These are phyloP conservation scores for Corvus cornix DNA, from an alignment of 2,113 vertebrate genomes.

Conservation along the genomic window DNA sequence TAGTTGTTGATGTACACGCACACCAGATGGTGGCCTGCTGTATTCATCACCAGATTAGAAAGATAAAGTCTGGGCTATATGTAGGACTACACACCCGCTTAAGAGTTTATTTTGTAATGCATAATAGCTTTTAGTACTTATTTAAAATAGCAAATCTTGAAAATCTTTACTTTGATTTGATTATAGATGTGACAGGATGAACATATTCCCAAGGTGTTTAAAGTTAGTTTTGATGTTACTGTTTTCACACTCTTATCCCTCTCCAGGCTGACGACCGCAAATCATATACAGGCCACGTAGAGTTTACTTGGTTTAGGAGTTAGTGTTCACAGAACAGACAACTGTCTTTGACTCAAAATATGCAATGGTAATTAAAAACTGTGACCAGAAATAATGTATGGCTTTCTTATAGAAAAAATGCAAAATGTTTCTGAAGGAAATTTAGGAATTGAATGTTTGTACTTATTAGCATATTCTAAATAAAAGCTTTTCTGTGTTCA, in stretches of 20 bases:
- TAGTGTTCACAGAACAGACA: neutral
- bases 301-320: neutral
- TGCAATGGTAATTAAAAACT: neutral
- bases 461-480: neutral
- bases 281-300: rapidly evolving
- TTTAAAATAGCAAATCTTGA: neutral
- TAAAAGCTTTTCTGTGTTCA: neutral
- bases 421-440: neutral
- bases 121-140: neutral
- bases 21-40: constrained; percentile 81
- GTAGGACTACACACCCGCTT: constrained; percentile 39
- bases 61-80: constrained; percentile 76
- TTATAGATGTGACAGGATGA: neutral
- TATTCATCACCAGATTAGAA: constrained; percentile 79
- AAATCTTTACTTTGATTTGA: neutral
- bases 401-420: neutral
- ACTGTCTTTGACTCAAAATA: neutral
- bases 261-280: neutral
- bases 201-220: neutral
- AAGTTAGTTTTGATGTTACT: neutral
- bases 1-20: neutral
- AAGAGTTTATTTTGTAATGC: constrained; percentile 21
- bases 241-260: neutral
- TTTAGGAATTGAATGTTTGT: neutral
- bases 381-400: neutral